Conservation (phyloP, 2,113 vertebrate genomes). For the Ploceus nigricollis region DNA sequence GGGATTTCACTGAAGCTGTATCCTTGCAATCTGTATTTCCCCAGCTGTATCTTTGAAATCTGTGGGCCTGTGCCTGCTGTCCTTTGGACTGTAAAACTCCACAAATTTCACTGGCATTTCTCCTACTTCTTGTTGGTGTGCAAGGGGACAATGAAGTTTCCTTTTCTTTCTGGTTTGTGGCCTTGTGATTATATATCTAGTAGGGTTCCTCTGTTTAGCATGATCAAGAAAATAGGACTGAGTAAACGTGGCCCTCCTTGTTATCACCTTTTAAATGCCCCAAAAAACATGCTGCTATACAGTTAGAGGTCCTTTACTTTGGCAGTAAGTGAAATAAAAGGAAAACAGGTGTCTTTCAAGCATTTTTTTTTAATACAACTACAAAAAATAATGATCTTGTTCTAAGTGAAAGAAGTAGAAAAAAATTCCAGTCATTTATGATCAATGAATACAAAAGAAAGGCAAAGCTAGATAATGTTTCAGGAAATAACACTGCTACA, state of each 20-base stretch:
- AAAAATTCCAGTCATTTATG: constrained; percentile 52
- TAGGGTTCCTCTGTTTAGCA: neutral
- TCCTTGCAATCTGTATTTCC: neutral
- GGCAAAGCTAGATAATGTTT: constrained; percentile 59
- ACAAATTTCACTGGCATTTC: neutral
- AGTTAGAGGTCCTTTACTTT: neutral
- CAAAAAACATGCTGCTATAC: neutral
- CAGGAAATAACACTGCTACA: constrained; percentile 68
- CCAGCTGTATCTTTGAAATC: neutral
- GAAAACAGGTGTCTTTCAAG: neutral
- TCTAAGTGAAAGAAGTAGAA: neutral
- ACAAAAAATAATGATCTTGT: constrained; percentile 12
- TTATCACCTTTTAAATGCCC: neutral
- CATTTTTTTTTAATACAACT: neutral
- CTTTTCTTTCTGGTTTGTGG: neutral
- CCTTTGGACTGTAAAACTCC: neutral
- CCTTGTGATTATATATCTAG: neutral
- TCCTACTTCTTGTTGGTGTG: neutral
- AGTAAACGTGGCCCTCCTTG: neutral
- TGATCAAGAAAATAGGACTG: neutral
- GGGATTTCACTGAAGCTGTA: neutral
- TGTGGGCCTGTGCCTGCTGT: neutral
- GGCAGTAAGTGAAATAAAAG: neutral
- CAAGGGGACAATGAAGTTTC: neutral
- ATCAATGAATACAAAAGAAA: constrained; percentile 64